phyloP scores from a whole-genome alignment of 2,797 vertebrate genomes.

The Mycteria americana region DNA sequence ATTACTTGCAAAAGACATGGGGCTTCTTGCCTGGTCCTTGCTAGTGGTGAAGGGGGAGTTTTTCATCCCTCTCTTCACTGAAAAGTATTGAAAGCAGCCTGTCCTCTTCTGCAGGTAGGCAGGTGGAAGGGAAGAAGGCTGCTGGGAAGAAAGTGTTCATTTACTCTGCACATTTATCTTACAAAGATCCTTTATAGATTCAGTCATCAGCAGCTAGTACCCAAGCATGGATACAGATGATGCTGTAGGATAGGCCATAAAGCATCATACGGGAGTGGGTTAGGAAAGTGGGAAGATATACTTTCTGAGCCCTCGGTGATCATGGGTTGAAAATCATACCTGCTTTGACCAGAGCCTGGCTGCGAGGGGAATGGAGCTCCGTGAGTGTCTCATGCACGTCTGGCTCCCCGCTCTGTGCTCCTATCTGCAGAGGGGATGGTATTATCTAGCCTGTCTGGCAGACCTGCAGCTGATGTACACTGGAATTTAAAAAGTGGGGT shows the following conservation, averaged over 20 bases:
- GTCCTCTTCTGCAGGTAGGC: background rate
- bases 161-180: background rate
- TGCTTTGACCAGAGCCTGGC: background rate
- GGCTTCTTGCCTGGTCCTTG: background rate
- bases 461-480: background rate
- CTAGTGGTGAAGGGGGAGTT: background rate
- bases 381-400: background rate
- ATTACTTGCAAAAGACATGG: background rate
- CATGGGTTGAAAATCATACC: background rate
- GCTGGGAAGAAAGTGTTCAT: background rate
- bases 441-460: background rate
- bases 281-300: background rate
- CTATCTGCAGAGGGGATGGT: background rate
- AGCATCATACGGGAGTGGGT: background rate
- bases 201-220: background rate
- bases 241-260: background rate
- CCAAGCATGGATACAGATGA: background rate
- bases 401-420: background rate
- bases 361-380: background rate
- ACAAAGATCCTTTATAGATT: background rate
- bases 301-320: background rate
- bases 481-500: background rate
- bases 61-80: background rate
- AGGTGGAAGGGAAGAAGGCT: background rate
- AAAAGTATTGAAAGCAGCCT: background rate